These are phyloP conservation scores for Haliclystus octoradiatus DNA, from an alignment of 30 jellyfish, hydroid and myxozoan species.

Conservation along the genomic window DNA sequence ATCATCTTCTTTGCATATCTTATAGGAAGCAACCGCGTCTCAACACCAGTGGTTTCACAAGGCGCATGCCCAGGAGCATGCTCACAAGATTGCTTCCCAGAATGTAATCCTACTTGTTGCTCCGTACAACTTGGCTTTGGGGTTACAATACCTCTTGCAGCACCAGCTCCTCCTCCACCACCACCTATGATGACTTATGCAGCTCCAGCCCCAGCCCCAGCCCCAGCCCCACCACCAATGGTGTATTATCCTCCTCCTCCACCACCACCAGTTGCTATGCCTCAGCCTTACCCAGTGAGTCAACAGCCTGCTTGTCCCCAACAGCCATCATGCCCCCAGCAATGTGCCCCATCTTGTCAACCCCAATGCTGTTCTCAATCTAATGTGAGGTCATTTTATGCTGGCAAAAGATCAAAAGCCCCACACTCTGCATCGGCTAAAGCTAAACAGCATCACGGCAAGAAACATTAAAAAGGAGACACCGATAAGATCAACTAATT, in stretches of 20 bases:
- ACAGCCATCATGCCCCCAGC: constrained; percentile 51
- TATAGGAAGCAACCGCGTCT: constrained; percentile 70
- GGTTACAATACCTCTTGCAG: constrained; percentile 45
- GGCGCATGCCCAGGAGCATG: constrained; percentile 90
- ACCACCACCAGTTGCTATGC: constrained; percentile 28
- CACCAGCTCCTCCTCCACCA: constrained; percentile 61
- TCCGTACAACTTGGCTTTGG: constrained; percentile 7
- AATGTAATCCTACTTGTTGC: constrained; percentile 88
- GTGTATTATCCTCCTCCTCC: constrained; percentile 23
- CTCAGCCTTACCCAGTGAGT: no score
- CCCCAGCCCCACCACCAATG: constrained; percentile 27
- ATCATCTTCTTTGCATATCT: no score
- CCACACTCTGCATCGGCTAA: no score
- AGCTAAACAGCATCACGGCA: no score
- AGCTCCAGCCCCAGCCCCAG: constrained; percentile 46
- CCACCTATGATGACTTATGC: constrained; percentile 37
- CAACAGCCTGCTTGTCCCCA: constrained; percentile 32
- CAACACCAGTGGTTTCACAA: constrained; percentile 34
- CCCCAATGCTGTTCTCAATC: constrained; percentile 52
- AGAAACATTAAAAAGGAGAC: no score
- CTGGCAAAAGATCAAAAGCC: neutral
- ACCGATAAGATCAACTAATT: no score
- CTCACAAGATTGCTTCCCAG: constrained; percentile 92
- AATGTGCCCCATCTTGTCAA: constrained; percentile 80
- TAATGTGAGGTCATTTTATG: neutral